Base-by-base conservation (phyloP, 1,140 invertebrate genomes). In the Meloidogyne exigua region DNA sequence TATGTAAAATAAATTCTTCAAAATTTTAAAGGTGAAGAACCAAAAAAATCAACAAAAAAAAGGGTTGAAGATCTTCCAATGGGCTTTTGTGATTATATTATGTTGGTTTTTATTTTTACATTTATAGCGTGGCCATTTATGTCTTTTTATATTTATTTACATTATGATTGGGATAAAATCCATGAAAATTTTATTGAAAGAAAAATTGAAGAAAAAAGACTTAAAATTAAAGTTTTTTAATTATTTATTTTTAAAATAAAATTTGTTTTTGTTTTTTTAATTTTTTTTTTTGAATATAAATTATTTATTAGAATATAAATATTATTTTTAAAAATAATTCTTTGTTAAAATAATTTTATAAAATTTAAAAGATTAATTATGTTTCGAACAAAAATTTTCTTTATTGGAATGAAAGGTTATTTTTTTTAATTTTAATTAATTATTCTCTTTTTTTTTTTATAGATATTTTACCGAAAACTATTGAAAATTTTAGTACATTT, bases 131-230 rank as follows among this genome's bases (percentile, higher is more conserved):
- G 49, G 49, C 49, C 49, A n/a, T n/a, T 57, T 57, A 15, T n/a
- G 13, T 4, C 7, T 18, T 0, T n/a, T 57, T 57, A 57, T 57
- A 57, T 15, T 57, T 57, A 57, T 57, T n/a, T 57, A n/a, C 18
- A 57, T 57, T 57, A n/a, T 57, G 49, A 57, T 57, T 57, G 49
- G 49, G 49, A 57, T 57, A n/a, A 57, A 57, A 57, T 57, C 9
- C n/a, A n/a, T 57, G 49, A 57, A n/a, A n/a, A 57, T n/a, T 57
- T 57, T 57, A 57, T 57, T 57, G 18, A 57, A n/a, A 57, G 49
- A 57, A 57, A 57, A 57, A 57, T 57, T 57, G n/a, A 57, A 57
- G 49, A 57, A 57, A n/a, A n/a, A 57, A 57, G 10, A 39, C 4
- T 39, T 39, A 39, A 39, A 39, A 39, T 9, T 39, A 10, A 39